These are phyloP conservation scores for Megalonaias nervosa DNA, from an alignment of 1,140 invertebrate genomes.

Conservation along the genomic window DNA sequence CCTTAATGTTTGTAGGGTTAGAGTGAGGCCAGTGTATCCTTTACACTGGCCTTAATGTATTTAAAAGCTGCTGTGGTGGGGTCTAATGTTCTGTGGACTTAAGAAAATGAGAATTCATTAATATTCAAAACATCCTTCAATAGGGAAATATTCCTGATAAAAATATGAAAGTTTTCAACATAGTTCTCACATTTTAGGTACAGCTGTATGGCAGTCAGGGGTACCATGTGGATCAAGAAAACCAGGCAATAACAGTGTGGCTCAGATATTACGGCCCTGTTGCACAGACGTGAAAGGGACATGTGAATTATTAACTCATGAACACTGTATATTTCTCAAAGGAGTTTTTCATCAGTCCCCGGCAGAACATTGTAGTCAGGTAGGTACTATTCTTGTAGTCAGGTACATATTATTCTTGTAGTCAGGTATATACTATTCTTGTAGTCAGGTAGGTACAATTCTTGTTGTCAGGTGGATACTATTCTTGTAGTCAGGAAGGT, in stretches of 20 bases:
- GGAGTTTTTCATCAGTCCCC: slow-evolving; percentile 43
- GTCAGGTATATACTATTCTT: too few species aligned
- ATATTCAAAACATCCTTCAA: neutral
- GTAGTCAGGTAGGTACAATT: too few species aligned
- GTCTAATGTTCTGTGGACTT: neutral
- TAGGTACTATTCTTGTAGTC: slow-evolving; percentile 2
- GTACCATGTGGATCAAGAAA: slow-evolving; percentile 43
- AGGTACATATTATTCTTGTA: too few species aligned
- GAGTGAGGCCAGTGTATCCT: neutral
- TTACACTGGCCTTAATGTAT: neutral
- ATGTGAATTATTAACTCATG: slow-evolving; percentile 52
- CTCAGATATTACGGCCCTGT: slow-evolving; percentile 55
- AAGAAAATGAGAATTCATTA: neutral
- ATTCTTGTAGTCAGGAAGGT: too few species aligned
- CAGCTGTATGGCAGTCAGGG: slow-evolving; percentile 45
- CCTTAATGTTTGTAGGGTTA: too few species aligned
- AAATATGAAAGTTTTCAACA: neutral
- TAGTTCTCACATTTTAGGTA: slow-evolving; percentile 31
- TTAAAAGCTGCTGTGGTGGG: neutral
- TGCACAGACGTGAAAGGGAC: slow-evolving; percentile 45
- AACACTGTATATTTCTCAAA: slow-evolving; percentile 56
- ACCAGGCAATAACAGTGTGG: slow-evolving; percentile 39
- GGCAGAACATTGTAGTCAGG: slow-evolving; percentile 60
- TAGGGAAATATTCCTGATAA: neutral
- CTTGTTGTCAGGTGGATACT: too few species aligned